Base-by-base conservation (phyloP, 30 jellyfish, hydroid and myxozoan species). In the Aurelia aurita region DNA sequence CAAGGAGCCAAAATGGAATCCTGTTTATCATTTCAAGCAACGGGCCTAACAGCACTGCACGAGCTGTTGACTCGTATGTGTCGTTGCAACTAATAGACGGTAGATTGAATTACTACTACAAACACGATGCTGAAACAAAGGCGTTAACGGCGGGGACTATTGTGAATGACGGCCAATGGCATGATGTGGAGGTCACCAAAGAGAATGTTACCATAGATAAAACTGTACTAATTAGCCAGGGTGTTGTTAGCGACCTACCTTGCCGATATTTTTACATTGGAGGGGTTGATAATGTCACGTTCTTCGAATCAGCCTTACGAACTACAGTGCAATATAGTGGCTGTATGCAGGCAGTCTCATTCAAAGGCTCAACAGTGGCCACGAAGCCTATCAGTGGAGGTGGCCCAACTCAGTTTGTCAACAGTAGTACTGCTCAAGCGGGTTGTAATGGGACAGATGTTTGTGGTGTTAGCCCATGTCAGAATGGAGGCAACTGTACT, bases 401-500 rank as follows among this genome's bases (percentile, higher is more conserved):
- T 10, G 79, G 89, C 16, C 34, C 72, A 74, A 39, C 86, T 16
- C 86, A 74, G 29, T 35, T 77, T 23, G 67, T 44, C 10, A 80
- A 49, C 67, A 27, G 57, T 31, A 58, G 83, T 29, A 58, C 58
- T 18, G 84, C 84, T 18, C 34, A 49, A 21, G 21, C 77, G 18
- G 95, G 95, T 2, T 87, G 96, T 57, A 64, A 77, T 53, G 74
- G 91, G 11, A 61, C 96, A 1, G 82, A 77, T 58, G 96, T 87
- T 1, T 87, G 96, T 72, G 87, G 43, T 21, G 18, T 25, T 22
- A 79, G 44, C 27, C 97, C 97, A 8, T 88, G 97, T 61, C 53
- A 69, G 28, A 58, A 83, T 58, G 82, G 71, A 8, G 97, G 92
- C 45, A 84, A 34, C 31, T 90, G 97, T 23, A 76, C 70, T 14